phyloP scores from a whole-genome alignment of 2,113 vertebrate species.

The Gymnocephalus cernua region DNA sequence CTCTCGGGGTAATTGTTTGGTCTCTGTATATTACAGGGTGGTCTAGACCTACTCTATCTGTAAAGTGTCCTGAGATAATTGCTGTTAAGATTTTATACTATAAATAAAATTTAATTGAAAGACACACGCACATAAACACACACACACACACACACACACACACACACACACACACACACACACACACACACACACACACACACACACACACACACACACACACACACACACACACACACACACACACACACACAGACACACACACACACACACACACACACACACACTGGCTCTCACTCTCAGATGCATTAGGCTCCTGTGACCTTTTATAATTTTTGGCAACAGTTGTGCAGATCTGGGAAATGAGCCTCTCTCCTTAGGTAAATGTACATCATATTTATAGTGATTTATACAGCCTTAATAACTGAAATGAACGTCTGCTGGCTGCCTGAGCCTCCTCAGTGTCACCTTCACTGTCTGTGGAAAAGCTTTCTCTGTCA shows the following conservation, averaged over 20 bases:
- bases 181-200: conserved; percentile 7
- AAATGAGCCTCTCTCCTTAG: conserved; percentile 25
- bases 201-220: conserved; percentile 1
- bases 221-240: conserved; percentile 1
- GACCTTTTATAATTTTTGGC: conserved; percentile 36
- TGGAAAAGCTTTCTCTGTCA: conserved; percentile 3
- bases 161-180: conserved; percentile 9
- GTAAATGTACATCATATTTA: conserved; percentile 14
- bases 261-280: conserved; percentile 7
- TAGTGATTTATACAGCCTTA: conserved; percentile 29
- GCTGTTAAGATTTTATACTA: no score
- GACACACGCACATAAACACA: not conserved
- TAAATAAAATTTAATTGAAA: no score
- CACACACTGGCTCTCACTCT: not conserved
- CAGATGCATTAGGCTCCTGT: conserved; percentile 4
- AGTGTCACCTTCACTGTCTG: conserved; percentile 67
- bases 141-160: conserved; percentile 1
- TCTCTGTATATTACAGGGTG: no score
- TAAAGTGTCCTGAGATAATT: no score
- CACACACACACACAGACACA: conserved; percentile 8
- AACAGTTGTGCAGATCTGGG: not conserved
- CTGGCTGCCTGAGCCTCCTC: conserved; percentile 44
- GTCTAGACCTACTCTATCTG: no score
- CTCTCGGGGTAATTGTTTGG: no score
- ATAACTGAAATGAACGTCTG: conserved; percentile 2